Evolutionary conservation across 1,140 invertebrate genomes (phyloP).

Genomic region (Reticulitermes speratus): DNA sequence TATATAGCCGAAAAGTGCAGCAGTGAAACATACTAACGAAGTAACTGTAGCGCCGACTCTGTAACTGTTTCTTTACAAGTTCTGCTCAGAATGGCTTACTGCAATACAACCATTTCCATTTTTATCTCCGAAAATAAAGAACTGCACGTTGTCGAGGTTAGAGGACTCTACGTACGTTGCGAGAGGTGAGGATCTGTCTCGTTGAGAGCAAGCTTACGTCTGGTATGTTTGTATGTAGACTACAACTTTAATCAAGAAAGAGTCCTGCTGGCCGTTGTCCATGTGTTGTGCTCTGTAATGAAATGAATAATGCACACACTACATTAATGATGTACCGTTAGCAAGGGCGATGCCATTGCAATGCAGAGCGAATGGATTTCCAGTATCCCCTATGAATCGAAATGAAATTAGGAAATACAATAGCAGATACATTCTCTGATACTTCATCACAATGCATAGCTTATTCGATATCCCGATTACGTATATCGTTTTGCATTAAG

Average conservation of each 20-base stretch:
- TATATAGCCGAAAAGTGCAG: too few relatives aligned
- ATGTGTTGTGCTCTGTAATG: background rate
- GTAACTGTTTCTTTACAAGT: too few relatives aligned
- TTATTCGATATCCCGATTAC: too few relatives aligned
- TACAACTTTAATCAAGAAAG: background rate
- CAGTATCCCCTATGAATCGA: background rate
- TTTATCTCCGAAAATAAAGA: background rate
- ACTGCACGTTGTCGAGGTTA: background rate
- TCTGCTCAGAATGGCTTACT: too few relatives aligned
- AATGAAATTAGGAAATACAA: background rate
- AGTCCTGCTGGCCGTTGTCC: too few relatives aligned
- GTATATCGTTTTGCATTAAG: too few relatives aligned
- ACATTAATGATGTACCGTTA: background rate
- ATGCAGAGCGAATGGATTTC: background rate
- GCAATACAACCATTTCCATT: background rate
- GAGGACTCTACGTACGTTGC: too few relatives aligned
- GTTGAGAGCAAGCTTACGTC: too few relatives aligned
- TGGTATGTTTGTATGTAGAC: background rate
- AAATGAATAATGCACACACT: background rate
- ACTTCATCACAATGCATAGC: too few relatives aligned
- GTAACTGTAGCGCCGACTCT: too few relatives aligned
- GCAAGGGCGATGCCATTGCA: background rate
- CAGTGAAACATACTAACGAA: too few relatives aligned
- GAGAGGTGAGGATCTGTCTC: too few relatives aligned
- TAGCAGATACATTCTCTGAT: background rate